Base-by-base conservation (phyloP, 2,113 vertebrate species). In the Pycnonotus jocosus region DNA sequence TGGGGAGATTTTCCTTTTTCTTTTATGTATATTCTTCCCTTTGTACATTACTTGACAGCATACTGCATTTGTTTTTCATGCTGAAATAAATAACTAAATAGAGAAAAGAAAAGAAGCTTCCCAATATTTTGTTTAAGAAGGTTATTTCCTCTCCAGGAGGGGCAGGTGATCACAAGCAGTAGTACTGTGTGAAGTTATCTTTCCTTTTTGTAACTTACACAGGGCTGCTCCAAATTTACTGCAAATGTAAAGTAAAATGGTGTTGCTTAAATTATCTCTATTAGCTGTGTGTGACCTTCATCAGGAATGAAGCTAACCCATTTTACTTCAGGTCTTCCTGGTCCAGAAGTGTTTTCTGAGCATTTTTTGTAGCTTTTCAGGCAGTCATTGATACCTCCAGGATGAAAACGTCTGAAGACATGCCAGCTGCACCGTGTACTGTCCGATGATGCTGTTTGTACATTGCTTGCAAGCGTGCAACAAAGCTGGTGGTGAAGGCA, bases 401-500 rank as follows among this genome's bases (percentile, higher is more conserved):
- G 40, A 45, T 45, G 40, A 28, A 45, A 74, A 54, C 2, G 3
- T 38, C 8, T 0, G 0, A 48, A 71, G 82, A 57, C 57, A 17
- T 2, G 1, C 16, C 0, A 0, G 17, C 38, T 57, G 47, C 7
- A 14, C 19, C 3, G 19, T 2, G 14, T 35, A n/a, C 47, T 21
- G 12, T 25, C 40, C 1, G 2, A 5, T 2, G 25, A 5, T 56
- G n/a, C 44, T 42, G 30, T 64, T 64, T 8, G 47, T 16, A 25
- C 30, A 3, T 31, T 33, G 38, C 44, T 17, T 37, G 27, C 23
- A 54, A 40, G 40, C 25, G 5, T 5, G 18, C 12, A 30, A 2
- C 13, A 27, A 35, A 79, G 12, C 14, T 42, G 44, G 9, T 15
- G 38, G 22, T 58, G 35, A 40, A 40, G 65, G 33, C 40, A 33